These are phyloP conservation scores for Lamprologus lemairii DNA, from an alignment of 2,113 vertebrate species.

Conservation along the genomic window DNA sequence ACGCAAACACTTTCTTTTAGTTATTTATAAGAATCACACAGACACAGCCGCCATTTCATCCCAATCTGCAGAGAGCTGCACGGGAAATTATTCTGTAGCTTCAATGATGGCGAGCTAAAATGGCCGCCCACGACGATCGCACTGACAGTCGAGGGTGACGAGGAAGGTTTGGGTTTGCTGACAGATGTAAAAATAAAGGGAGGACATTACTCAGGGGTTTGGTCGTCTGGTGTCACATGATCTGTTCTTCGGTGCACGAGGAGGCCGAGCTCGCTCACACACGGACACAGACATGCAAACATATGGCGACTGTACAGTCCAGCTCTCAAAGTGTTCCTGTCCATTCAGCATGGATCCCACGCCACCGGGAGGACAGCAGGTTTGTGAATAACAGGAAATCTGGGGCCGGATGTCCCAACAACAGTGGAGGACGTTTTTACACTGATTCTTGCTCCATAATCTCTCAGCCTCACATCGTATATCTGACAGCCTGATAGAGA, in stretches of 20 bases:
- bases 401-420: not conserved
- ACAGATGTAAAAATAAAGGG: not conserved
- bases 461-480: not conserved
- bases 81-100: constrained; percentile 10
- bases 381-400: not conserved
- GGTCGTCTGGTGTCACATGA: accelerated
- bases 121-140: not conserved
- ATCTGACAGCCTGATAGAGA: not conserved
- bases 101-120: constrained; percentile 21
- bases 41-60: constrained; percentile 42
- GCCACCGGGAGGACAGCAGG: not conserved
- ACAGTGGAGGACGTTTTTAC: not conserved
- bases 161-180: not conserved
- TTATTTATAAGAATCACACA: constrained; percentile 51
- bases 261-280: not conserved
- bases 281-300: not conserved
- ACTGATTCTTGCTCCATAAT: accelerated
- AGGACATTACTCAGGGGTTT: not conserved
- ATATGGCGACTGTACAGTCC: not conserved
- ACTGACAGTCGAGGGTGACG: not conserved
- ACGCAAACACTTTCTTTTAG: constrained; percentile 38
- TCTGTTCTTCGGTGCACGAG: accelerated
- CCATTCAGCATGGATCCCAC: not conserved
- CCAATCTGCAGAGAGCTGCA: not conserved
- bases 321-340: not conserved